phyloP scores from a whole-genome alignment of 2,888 invertebrate genomes.

The Micoletzkya japonica region DNA sequence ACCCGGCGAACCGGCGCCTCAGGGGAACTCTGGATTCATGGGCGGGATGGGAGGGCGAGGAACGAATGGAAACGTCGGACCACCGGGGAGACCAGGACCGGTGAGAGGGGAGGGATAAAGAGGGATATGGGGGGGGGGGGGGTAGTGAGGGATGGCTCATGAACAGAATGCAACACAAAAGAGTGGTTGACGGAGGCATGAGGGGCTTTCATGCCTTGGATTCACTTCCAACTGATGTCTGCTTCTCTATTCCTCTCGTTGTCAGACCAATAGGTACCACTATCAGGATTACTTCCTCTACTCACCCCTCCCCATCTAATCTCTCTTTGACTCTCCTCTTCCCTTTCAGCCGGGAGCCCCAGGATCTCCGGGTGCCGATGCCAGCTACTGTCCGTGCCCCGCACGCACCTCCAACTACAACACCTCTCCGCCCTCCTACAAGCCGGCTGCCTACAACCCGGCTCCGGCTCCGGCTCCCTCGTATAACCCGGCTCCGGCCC shows the following conservation, averaged over 20 bases:
- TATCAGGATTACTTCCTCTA: no score
- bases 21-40: not conserved
- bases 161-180: no score
- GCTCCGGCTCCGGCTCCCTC: slow-evolving; percentile 10
- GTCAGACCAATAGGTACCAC: no score
- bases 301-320: no score
- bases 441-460: not conserved
- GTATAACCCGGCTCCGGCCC: not conserved
- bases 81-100: slow-evolving; percentile 2
- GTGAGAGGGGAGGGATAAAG: no score
- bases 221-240: no score
- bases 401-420: not conserved
- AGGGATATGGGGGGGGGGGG: no score
- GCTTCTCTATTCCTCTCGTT: no score
- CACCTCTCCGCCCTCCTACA: not conserved
- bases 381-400: slow-evolving; percentile 23
- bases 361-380: slow-evolving; percentile 5
- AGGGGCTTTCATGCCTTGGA: no score
- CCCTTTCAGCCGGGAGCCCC: not conserved
- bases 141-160: no score
- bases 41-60: slow-evolving; percentile 1
- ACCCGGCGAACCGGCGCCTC: slow-evolving; percentile 2
- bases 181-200: no score
- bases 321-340: no score
- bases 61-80: not conserved